These are phyloP conservation scores for Hylaeus anthracinus DNA, from an alignment of 1,140 invertebrate genomes.

Conservation along the genomic window DNA sequence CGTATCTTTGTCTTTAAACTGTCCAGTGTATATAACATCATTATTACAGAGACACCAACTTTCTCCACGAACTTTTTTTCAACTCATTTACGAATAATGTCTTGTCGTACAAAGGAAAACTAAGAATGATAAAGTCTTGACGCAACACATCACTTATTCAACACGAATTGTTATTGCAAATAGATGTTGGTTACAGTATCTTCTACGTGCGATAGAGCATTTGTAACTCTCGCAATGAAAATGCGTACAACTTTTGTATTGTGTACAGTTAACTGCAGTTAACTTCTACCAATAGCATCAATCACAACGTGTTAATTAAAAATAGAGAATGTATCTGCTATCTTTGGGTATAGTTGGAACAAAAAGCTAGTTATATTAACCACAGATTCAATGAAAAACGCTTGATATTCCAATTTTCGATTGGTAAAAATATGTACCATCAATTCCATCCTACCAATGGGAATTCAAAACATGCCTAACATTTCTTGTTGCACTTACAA, in stretches of 20 bases:
- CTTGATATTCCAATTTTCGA: no score
- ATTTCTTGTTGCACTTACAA: no score
- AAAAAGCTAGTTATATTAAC: no score
- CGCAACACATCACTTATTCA: background rate
- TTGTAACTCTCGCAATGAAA: background rate
- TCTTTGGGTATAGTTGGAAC: no score
- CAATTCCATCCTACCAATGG: no score
- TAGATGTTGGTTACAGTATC: background rate
- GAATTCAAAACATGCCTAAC: no score
- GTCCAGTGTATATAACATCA: background rate
- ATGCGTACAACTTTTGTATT: background rate
- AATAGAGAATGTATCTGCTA: background rate
- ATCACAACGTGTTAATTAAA: background rate
- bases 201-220: background rate
- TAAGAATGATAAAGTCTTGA: background rate
- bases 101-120: background rate
- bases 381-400: no score
- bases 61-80: background rate
- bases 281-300: background rate
- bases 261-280: background rate
- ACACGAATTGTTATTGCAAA: background rate
- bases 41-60: background rate
- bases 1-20: background rate
- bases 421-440: no score
- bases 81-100: background rate